phyloP scores from a whole-genome alignment of 2,888 invertebrate species.

The Prosopocoilus inquinatus region DNA sequence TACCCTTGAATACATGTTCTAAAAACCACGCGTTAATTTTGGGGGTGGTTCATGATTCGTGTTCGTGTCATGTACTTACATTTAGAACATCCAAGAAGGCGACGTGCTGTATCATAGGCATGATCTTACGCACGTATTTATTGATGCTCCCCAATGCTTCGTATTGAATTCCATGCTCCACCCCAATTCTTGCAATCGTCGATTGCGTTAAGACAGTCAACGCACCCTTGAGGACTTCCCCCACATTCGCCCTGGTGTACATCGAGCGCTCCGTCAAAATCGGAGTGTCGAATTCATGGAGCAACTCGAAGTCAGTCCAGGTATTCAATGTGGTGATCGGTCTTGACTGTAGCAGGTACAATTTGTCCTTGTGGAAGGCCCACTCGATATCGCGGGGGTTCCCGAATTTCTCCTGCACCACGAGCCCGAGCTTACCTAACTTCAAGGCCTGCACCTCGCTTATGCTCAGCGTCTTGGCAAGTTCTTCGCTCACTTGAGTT shows the following conservation, averaged over 20 bases:
- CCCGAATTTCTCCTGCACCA: constrained; percentile 67
- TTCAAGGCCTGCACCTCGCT: constrained; percentile 55
- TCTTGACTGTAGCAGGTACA: constrained; percentile 73
- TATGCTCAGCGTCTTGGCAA: constrained; percentile 54
- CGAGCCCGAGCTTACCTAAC: constrained; percentile 58
- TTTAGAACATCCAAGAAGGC: constrained; percentile 15
- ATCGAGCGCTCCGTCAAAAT: constrained; percentile 64
- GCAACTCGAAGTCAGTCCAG: constrained; percentile 76
- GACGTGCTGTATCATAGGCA: constrained; percentile 1
- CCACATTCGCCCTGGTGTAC: constrained; percentile 70
- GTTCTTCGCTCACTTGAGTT: constrained; percentile 40
- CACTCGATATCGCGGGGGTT: constrained; percentile 78
- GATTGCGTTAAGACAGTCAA: constrained; percentile 41
- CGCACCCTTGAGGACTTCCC: constrained; percentile 67
- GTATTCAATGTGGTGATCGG: constrained; percentile 71
- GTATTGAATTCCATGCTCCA: neutral
- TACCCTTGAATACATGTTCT: constrained; percentile 14
- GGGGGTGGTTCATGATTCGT: neutral
- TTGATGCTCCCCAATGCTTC: neutral
- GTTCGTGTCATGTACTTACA: constrained; percentile 5
- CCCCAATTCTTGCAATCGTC: constrained; percentile 6
- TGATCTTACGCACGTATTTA: constrained; percentile 1
- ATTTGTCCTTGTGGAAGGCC: constrained; percentile 62
- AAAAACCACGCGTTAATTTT: neutral
- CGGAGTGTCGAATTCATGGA: constrained; percentile 74